Evolutionary conservation across 92 coral and sea anemone species (phyloP).

Genomic region (Paramuricea clavata): DNA sequence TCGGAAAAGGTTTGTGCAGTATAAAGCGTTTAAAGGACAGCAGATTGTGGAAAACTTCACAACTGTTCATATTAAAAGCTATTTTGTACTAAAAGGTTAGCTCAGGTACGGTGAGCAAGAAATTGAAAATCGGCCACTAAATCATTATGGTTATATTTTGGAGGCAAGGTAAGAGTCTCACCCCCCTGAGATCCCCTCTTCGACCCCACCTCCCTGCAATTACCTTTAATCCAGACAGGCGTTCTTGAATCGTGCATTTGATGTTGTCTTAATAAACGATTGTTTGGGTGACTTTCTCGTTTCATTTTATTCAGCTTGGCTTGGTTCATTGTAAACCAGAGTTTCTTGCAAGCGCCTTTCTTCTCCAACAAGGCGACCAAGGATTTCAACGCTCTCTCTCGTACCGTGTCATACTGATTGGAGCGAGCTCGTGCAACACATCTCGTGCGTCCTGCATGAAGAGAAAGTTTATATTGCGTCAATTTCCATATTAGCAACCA

Average conservation of each 20-base stretch:
- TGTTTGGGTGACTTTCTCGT: conserved; percentile 22
- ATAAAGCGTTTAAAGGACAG: too few species aligned
- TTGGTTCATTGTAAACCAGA: conserved; percentile 48
- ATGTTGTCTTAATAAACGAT: conserved; percentile 29
- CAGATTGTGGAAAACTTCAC: too few species aligned
- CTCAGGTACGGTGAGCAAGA: too few species aligned
- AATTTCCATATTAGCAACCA: too few species aligned
- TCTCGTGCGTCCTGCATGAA: conserved; percentile 30
- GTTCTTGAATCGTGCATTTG: conserved; percentile 48
- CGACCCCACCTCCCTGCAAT: too few species aligned
- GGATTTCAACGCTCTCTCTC: conserved; percentile 35
- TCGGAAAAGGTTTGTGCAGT: too few species aligned
- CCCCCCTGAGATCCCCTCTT: too few species aligned
- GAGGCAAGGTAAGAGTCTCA: too few species aligned
- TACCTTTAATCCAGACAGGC: conserved; percentile 41
- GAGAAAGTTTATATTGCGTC: not conserved
- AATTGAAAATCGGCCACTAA: too few species aligned
- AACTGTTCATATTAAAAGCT: too few species aligned
- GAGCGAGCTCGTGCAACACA: conserved; percentile 42
- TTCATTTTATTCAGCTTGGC: conserved; percentile 13
- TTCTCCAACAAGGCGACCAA: conserved; percentile 39
- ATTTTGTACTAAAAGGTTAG: too few species aligned
- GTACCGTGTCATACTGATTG: conserved; percentile 32
- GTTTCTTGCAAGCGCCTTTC: conserved; percentile 43
- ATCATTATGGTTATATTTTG: too few species aligned